Evolutionary conservation across 2,888 invertebrate species (phyloP).

Genomic region (Suillia variegata): DNA sequence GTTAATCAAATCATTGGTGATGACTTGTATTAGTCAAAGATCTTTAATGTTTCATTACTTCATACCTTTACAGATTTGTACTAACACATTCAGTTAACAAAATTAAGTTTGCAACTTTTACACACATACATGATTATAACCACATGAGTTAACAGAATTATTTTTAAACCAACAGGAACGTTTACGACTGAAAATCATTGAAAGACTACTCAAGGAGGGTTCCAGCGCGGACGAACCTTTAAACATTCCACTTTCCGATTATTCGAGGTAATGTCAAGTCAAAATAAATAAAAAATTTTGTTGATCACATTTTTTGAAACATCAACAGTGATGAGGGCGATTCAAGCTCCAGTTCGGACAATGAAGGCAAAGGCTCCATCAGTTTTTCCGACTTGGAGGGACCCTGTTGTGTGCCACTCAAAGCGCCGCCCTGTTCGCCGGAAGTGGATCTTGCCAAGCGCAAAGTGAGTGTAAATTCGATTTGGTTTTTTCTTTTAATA

Average conservation of each 20-base stretch:
- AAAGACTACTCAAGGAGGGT: conserved; percentile 78
- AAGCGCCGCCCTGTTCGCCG: conserved; percentile 76
- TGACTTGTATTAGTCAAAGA: too few relatives aligned
- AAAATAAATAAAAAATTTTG: not conserved
- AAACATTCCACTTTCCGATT: conserved; percentile 84
- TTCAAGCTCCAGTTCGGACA: conserved; percentile 75
- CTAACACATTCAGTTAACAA: too few relatives aligned
- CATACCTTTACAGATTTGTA: too few relatives aligned
- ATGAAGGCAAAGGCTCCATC: conserved; percentile 62
- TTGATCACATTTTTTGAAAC: too few relatives aligned
- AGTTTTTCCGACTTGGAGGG: conserved; percentile 56
- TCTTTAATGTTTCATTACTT: too few relatives aligned
- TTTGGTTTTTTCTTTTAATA: not conserved
- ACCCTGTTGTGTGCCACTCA: conserved; percentile 60
- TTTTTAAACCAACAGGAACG: conserved; percentile 75
- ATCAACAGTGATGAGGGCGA: conserved; percentile 76
- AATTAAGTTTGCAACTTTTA: too few relatives aligned
- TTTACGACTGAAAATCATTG: conserved; percentile 79
- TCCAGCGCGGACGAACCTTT: conserved; percentile 88
- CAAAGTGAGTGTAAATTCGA: conserved; percentile 41
- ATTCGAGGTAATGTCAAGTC: conserved; percentile 72
- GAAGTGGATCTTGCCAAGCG: conserved; percentile 60
- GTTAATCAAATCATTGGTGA: too few relatives aligned
- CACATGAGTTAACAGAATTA: too few relatives aligned
- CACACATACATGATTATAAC: too few relatives aligned